A percentile compares a stretch with the other conserved stretches of the same genome.
Evolutionary conservation across 2,797 vertebrate species (phyloP).

Genomic region (Epinephelus coioides): DNA sequence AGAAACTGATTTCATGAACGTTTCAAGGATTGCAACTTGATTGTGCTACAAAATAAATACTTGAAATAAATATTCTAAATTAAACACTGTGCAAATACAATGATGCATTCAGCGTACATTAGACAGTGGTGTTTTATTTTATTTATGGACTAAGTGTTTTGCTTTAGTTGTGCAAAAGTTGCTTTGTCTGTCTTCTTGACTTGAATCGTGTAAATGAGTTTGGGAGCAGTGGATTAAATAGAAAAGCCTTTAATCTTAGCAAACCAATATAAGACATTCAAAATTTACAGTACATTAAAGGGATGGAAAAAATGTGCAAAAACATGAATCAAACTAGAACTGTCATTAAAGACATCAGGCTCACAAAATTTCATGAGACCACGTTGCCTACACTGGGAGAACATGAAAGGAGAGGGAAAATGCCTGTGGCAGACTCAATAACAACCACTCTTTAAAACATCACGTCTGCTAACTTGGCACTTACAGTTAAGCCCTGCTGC

Average conservation of each 20-base stretch:
- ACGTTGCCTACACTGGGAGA: conserved; percentile 12
- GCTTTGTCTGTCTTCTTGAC: neutral
- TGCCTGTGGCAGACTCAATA: conserved; percentile 54
- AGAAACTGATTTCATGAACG: neutral
- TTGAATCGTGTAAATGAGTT: conserved; percentile 21
- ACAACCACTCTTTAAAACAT: conserved; percentile 39
- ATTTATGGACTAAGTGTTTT: neutral
- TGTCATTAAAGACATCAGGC: conserved; percentile 44
- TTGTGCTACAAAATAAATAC: neutral
- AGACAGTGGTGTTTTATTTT: neutral
- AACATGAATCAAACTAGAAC: conserved; percentile 39
- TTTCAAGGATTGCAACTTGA: neutral
- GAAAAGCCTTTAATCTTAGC: conserved; percentile 16
- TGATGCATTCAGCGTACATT: neutral
- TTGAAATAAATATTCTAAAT: conserved; percentile 5
- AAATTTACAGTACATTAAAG: conserved; percentile 25
- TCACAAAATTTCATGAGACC: conserved; percentile 32
- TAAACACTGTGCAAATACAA: neutral
- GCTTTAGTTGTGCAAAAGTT: neutral
- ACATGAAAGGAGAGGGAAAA: conserved; percentile 58
- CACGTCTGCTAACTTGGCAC: conserved; percentile 45
- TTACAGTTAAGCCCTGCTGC: conserved; percentile 38
- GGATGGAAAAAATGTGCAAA: conserved; percentile 26
- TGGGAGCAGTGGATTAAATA: conserved; percentile 1
- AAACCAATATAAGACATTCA: neutral